Base-by-base conservation (phyloP, 1,140 invertebrate species). In the Pseudomyrmex dendroicus region DNA sequence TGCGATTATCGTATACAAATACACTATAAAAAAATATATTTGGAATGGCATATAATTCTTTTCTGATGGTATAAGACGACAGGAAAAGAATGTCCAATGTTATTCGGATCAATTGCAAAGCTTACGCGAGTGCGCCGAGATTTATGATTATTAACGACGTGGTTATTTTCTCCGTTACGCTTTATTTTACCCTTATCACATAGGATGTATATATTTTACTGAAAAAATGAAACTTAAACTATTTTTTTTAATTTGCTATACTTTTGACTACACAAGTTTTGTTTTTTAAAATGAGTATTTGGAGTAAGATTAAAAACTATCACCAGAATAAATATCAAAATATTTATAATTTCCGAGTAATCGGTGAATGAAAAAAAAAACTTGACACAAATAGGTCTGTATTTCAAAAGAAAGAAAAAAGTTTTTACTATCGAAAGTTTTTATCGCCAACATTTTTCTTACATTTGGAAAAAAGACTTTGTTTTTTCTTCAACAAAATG, bases 91-190 rank as follows among this genome's bases (percentile, higher is more conserved):
- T 70, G 66, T 20, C 12, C 46, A 64, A 20, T 72, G 44, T 72
- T 44, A 50, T 59, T 1, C n/a, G 13, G 76, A 70, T 78, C 66
- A 80, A 80, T 72, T 59, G 44, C 74, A 17, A 57, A 44, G 13
- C 74, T 78, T 70, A 59, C 52, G 15, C n/a, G 74, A 57, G 63
- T 13, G 22, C 22, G 52, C 10, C 54, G 64, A 78, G 44, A 70
- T 78, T 80, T 80, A 80, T 61, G 54, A 48, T 20, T 35, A 46
- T 59, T 48, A 35, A 59, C 12, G 66, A 59, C 44, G 62, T n/a
- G n/a, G 12, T 52, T 4, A 9, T 35, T 20, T 17, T 48, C 44
- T 54, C 13, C 25, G 15, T 57, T 20, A n/a, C 2, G 13, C 13
- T 25, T 61, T 5, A 35, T 64, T 44, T 66, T n/a, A 22, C n/a